Base-by-base conservation (phyloP, 2,797 vertebrate genomes). In the Pseudochromis fuscus region DNA sequence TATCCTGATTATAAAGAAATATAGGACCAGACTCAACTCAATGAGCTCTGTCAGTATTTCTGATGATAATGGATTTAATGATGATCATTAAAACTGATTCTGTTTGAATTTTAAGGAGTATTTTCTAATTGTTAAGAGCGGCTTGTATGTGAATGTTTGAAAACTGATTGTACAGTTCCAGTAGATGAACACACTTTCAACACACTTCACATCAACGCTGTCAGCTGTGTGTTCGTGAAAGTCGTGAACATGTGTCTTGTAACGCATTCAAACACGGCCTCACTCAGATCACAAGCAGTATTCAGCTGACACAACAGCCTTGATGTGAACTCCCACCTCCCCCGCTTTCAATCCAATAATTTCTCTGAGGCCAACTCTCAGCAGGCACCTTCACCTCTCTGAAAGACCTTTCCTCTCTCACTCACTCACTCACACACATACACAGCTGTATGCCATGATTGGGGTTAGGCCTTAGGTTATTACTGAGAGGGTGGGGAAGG, bases 401-500 rank as follows among this genome's bases (percentile, higher is more conserved):
- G 52, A 38, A 52, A 63, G 65, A 77, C 67, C 37, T 75, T 33
- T 30, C 33, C 18, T 16, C 40, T 4, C 38, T 5, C 15, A 45
- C 62, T 55, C 56, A 48, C 35, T 52, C 12, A 24, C 24, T 44
- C n/a, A 27, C 23, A 53, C 50, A 65, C 15, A 45, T n/a, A n/a
- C 27, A 60, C 13, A 59, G 77, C 69, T 68, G 73, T 72, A 53
- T 58, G 31, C 48, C 46, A 49, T 75, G 74, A 77, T 74, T 82
- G 55, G 67, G 79, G 81, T 82, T 81, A 84, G 82, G 53, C 71
- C 45, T 68, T 21, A 23, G 67, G 64, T 77, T 82, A 79, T 78
- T 78, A 65, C 52, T 35, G 57, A 66, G 38, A 42, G 48, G 11
- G 51, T 21, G 27, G 18, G 15, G 48, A 3, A 45, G 57, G 40